These are phyloP conservation scores for Loris lydekkerianus DNA, from an alignment of 2,797 vertebrate genomes.

Conservation along the genomic window DNA sequence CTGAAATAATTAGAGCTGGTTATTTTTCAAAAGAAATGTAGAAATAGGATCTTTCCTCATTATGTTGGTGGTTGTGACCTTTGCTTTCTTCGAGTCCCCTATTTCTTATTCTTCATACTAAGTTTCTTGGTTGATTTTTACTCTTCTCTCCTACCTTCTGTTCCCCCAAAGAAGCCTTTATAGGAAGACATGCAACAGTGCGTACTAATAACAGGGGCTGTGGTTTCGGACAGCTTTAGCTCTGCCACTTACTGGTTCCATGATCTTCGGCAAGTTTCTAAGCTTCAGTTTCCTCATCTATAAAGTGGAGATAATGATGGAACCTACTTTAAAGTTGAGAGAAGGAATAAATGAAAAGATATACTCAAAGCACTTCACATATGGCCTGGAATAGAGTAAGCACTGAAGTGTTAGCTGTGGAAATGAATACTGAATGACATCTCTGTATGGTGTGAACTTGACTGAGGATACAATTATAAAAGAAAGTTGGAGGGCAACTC, in stretches of 20 bases:
- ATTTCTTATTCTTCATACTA: constrained; percentile 3
- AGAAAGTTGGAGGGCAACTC: background rate
- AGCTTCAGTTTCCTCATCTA: background rate
- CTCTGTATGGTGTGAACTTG: constrained; percentile 1
- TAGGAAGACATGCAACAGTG: background rate
- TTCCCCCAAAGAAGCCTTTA: background rate
- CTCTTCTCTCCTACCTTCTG: background rate
- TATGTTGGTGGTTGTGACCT: constrained; percentile 33
- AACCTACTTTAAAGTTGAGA: background rate
- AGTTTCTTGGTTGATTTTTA: background rate
- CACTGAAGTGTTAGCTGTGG: background rate
- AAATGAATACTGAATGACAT: constrained; percentile 10
- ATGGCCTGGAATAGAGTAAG: background rate
- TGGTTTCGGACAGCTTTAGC: background rate
- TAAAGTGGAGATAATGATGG: constrained; percentile 40
- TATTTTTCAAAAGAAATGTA: constrained; percentile 36
- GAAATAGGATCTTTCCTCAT: background rate
- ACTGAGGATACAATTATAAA: background rate
- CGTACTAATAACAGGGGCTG: background rate
- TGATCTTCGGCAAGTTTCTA: background rate
- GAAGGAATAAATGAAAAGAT: constrained; percentile 18
- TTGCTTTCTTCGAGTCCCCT: background rate
- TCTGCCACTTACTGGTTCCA: background rate
- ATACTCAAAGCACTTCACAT: background rate
- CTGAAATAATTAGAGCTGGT: background rate